Conservation (phyloP, 2,888 invertebrate species). For the Colletes collaris region DNA sequence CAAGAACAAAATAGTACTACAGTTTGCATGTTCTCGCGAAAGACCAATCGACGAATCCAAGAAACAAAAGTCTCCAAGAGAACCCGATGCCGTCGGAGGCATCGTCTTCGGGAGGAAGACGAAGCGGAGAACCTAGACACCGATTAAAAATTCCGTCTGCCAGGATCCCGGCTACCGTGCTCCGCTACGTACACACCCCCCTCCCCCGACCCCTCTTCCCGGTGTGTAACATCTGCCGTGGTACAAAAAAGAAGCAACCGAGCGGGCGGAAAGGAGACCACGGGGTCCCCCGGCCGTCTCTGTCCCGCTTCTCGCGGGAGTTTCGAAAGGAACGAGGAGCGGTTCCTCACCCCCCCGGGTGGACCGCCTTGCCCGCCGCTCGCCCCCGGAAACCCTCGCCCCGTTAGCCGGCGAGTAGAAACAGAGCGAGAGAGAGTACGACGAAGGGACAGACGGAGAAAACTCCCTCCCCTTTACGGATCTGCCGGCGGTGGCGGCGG, state of each 20-base stretch:
- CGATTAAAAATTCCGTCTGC: constrained; percentile 79
- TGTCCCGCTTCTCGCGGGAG: constrained; percentile 61
- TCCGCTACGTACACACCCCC: constrained; percentile 61
- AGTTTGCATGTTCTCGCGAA: too few species aligned
- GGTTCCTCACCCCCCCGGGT: constrained; percentile 41
- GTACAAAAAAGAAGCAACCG: constrained; percentile 59
- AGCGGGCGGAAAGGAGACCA: constrained; percentile 49
- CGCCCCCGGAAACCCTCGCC: constrained; percentile 58
- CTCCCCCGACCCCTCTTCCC: background rate
- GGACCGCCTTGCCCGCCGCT: constrained; percentile 61
- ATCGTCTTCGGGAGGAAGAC: too few species aligned
- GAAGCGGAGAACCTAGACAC: constrained; percentile 30
- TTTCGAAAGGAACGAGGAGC: constrained; percentile 62
- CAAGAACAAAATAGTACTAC: too few species aligned
- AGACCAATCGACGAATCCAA: too few species aligned
- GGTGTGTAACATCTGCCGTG: constrained; percentile 74
- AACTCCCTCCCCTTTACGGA: constrained; percentile 79
- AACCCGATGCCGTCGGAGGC: too few species aligned
- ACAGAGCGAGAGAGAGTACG: constrained; percentile 23
- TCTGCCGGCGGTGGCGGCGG: constrained; percentile 82
- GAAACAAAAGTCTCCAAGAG: too few species aligned
- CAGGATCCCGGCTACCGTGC: constrained; percentile 52
- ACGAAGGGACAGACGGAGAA: constrained; percentile 38
- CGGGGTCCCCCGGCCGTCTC: constrained; percentile 54
- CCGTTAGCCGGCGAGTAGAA: constrained; percentile 31